Conservation (phyloP, 2,797 vertebrate genomes). For the Poliocrania exsul region DNA sequence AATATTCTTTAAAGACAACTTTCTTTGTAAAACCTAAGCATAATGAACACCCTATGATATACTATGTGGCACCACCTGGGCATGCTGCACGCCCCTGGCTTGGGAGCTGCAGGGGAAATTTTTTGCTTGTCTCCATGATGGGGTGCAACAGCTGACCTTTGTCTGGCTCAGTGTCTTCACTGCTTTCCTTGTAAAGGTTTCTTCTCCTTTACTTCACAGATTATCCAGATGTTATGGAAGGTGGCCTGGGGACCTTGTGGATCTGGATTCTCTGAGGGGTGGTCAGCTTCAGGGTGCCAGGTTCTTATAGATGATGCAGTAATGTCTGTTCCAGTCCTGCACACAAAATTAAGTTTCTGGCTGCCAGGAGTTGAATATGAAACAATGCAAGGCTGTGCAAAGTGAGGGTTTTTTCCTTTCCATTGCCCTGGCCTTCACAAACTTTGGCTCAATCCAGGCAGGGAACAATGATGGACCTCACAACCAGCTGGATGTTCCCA, state of each 20-base stretch:
- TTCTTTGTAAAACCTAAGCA: neutral
- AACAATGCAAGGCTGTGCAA: neutral
- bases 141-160: neutral
- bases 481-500: neutral
- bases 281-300: neutral
- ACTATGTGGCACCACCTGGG: neutral
- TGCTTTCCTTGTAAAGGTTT: neutral
- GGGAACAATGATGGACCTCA: neutral
- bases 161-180: neutral
- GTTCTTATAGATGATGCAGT: neutral
- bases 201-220: neutral
- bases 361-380: neutral
- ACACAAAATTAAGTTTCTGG: neutral
- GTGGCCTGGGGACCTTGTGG: neutral
- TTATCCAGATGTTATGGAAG: fast-evolving
- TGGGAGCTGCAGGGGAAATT: neutral
- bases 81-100: neutral
- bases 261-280: fast-evolving
- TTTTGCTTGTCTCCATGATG: fast-evolving
- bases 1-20: neutral
- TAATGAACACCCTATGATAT: neutral
- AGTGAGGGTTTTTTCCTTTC: neutral
- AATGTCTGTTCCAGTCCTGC: neutral
- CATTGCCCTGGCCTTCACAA: neutral
- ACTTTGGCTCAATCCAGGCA: neutral